Conservation (phyloP, 2,888 invertebrate species). For the Dichetophora obliterata region DNA sequence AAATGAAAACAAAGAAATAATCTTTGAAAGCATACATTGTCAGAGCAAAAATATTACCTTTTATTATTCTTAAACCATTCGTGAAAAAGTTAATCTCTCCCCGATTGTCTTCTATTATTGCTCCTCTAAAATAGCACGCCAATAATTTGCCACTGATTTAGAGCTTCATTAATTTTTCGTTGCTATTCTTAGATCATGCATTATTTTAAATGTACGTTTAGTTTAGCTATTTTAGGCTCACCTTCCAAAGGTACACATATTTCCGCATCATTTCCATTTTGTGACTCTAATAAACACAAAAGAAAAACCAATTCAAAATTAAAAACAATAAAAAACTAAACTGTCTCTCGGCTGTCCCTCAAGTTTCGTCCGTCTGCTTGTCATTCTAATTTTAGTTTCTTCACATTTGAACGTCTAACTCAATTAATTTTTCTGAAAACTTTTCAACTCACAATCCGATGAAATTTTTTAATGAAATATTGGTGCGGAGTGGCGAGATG, state of each 20-base stretch:
- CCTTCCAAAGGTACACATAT: neutral
- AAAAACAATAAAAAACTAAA: no score
- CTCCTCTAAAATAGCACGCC: no score
- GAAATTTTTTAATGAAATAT: no score
- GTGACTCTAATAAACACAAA: neutral
- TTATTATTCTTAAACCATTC: no score
- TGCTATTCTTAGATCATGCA: neutral
- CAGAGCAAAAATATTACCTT: no score
- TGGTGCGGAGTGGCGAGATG: neutral
- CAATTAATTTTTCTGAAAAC: slow-evolving; percentile 12
- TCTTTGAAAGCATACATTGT: no score
- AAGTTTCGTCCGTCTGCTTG: slow-evolving; percentile 6
- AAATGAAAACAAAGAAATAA: no score
- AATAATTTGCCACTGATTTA: neutral
- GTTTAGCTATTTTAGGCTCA: neutral
- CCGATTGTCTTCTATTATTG: no score
- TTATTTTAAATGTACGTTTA: neutral
- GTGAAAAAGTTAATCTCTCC: no score
- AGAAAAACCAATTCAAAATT: no score
- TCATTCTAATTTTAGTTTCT: slow-evolving; percentile 24
- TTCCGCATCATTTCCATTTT: neutral
- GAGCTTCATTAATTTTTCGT: neutral
- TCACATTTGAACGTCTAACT: slow-evolving; percentile 19
- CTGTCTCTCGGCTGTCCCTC: slow-evolving; percentile 15
- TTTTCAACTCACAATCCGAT: neutral